Base-by-base conservation (phyloP, 2,888 invertebrate genomes). In the Dioctria rufipes region DNA sequence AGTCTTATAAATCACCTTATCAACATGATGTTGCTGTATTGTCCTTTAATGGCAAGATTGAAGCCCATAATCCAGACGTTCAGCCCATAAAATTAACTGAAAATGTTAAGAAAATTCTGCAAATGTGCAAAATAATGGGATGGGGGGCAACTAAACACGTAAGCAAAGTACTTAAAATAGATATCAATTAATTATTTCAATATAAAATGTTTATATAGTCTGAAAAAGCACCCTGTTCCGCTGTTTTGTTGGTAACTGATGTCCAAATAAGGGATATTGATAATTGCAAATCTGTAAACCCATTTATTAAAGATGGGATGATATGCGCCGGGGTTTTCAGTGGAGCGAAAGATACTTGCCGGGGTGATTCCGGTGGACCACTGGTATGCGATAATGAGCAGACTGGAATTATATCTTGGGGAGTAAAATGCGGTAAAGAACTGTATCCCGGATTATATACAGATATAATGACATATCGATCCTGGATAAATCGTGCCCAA, bases 361-460 rank as follows among this genome's bases (percentile, higher is more conserved):
- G 2, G 11, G 69, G 69, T 5, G 69, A 69, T 39, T 69, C 69
- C 9, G 69, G 69, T 37, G 69, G 39, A 69, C 51, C 51, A 2
- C 69, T 69, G 4, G 51, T 69, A 4, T 69, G 69, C 49, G 9
- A 51, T 51, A n/a, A n/a, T 69, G 3, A 5, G 2, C 51, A 49
- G 39, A 25, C 25, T 11, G 51, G 54, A 13, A 8, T 69, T 3
- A 51, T 69, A 9, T 69, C 69, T 3, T 69, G 37, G 46, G 69
- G 69, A 0, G 2, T 9, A 37, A 2, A 4, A 5, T 69, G 69
- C 25, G 69, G 69, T 3, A 1, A 5, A n/a, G 11, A 3, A 11
- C 39, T 8, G 6, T 11, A 8, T 0, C 69, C 69, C 49, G 69
- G 69, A 51, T 2, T 69, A 5, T 69, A 69, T n/a, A 39, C 49